phyloP scores from a whole-genome alignment of 2,797 vertebrate species.

The Acrossocheilus fasciatus region DNA sequence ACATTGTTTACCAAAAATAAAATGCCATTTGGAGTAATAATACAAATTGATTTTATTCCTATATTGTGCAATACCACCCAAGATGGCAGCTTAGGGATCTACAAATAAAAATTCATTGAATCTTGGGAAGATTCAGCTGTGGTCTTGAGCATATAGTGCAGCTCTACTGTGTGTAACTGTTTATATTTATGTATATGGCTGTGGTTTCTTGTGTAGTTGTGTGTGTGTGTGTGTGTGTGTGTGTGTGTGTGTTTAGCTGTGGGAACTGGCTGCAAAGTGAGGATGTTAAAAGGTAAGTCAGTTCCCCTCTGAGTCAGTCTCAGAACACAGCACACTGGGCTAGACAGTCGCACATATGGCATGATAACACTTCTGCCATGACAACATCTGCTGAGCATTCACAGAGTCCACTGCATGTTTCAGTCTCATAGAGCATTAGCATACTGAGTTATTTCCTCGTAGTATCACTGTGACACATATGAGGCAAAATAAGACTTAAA shows the following conservation, averaged over 20 bases:
- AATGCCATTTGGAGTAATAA: neutral
- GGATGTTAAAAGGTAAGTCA: constrained; percentile 55
- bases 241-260: constrained; percentile 5
- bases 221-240: neutral
- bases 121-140: constrained; percentile 19
- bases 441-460: constrained; percentile 5
- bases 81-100: neutral
- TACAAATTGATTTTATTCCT: neutral
- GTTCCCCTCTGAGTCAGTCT: constrained; percentile 48
- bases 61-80: neutral
- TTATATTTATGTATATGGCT: neutral
- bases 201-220: neutral
- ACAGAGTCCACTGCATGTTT: constrained; percentile 28
- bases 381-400: constrained; percentile 52
- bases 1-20: constrained; percentile 1
- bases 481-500: constrained; percentile 6
- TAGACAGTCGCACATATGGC: constrained; percentile 45
- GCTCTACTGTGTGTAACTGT: neutral
- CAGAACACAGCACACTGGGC: constrained; percentile 16
- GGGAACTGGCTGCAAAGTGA: constrained; percentile 32
- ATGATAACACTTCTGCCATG: constrained; percentile 34
- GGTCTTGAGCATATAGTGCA: neutral
- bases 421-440: constrained; percentile 8
- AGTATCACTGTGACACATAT: constrained; percentile 10
- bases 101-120: neutral